Evolutionary conservation across 1,140 invertebrate species (phyloP), one percentile per base, ranked within the genome.

Genomic region (Campoletis sonorensis): DNA sequence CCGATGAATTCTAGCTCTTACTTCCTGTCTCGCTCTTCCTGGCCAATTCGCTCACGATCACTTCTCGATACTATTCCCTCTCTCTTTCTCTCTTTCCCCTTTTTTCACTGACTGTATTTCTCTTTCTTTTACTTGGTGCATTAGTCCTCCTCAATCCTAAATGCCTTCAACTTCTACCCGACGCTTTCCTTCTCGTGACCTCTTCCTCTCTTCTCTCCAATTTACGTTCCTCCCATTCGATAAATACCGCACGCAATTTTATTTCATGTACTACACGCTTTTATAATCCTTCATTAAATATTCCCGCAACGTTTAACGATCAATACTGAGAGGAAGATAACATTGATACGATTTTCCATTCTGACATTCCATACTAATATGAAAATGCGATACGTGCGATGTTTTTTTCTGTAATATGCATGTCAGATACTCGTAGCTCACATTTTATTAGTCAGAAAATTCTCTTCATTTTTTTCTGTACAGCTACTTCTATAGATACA

Each of bases 41-140:
- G 13, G 71, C 33, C 71, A 49, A 73, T n/a, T 73, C 71, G 37
- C 27, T 73, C 71, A 73, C n/a, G n/a, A 73, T 73, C 40, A 40
- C 21, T 51, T 23, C 30, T 45, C 40, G 40, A 45, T 45, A 45
- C 40, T 10, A 7, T 33, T 33, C 67, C 33, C 67, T 13, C 2
- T n/a, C 21, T 58, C 61, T 67, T 7, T 3, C 21, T 67, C 4
- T 27, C 4, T 67, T 16, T 13, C 23, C 30, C 26, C 15, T 67
- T 27, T 23, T 67, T 23, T 67, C 23, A 5, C 13, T 21, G 18
- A 23, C n/a, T 64, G 1, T 64, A 23, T 4, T 23, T 64, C 21
- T 67, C n/a, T 67, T 30, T 23, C 3, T 5, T 58, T 7, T 58
- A n/a, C 54, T 18, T 8, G 54, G 54, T n/a, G 54, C 54, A 18